A percentile compares a stretch with the other conserved stretches of the same genome.
Conservation (phyloP, 2,888 invertebrate species). For the Pegoplata infirma region DNA sequence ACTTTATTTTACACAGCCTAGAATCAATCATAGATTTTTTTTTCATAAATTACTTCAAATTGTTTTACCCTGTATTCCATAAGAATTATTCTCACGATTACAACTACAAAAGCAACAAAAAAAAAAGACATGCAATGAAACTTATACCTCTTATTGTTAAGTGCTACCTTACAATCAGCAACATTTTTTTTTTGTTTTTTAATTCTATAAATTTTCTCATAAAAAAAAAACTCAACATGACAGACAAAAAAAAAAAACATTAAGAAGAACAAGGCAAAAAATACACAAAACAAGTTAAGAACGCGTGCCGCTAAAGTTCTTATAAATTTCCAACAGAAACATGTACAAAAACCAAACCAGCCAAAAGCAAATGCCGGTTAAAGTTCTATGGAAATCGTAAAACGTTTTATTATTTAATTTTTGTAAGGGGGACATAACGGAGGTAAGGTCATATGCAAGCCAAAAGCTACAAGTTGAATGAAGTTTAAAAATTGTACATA, state of each 20-base stretch:
- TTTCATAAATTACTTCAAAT: too few species aligned
- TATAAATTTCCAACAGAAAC: slow-evolving; percentile 32
- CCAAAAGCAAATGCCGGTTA: slow-evolving; percentile 35
- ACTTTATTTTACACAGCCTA: not conserved
- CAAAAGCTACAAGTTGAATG: slow-evolving; percentile 16
- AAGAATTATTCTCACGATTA: slow-evolving; percentile 5
- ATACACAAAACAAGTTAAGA: slow-evolving; percentile 36
- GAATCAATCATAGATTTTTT: too few species aligned
- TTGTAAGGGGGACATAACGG: slow-evolving; percentile 51
- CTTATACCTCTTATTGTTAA: slow-evolving; percentile 17
- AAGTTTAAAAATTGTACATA: slow-evolving; percentile 16
- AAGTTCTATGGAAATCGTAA: slow-evolving; percentile 51
- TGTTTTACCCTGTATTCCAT: slow-evolving; percentile 1
- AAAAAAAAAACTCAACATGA: slow-evolving; percentile 32
- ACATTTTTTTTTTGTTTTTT: slow-evolving; percentile 31
- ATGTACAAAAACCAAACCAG: not conserved
- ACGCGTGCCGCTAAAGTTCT: slow-evolving; percentile 60
- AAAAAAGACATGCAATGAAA: slow-evolving; percentile 5
- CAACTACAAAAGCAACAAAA: not conserved
- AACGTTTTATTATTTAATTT: not conserved
- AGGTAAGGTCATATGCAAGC: slow-evolving; percentile 53
- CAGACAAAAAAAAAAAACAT: slow-evolving; percentile 21
- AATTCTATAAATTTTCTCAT: slow-evolving; percentile 34
- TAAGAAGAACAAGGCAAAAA: slow-evolving; percentile 29
- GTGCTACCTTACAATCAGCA: slow-evolving; percentile 22